phyloP scores from a whole-genome alignment of 2,113 vertebrate genomes.

The Corynorhinus townsendii region DNA sequence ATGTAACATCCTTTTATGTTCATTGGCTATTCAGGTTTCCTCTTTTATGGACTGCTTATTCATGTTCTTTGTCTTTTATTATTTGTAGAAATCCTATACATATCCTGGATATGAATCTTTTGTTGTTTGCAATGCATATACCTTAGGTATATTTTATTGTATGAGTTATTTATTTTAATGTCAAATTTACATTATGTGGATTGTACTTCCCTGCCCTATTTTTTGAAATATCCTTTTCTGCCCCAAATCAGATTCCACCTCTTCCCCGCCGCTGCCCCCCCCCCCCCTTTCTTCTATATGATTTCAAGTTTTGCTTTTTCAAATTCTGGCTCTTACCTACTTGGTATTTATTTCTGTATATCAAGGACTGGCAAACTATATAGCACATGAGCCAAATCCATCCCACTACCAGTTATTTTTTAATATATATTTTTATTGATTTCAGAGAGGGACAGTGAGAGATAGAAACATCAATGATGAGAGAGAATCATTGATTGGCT shows the following conservation, averaged over 20 bases:
- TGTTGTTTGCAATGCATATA: background rate
- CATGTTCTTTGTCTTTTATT: background rate
- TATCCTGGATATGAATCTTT: background rate
- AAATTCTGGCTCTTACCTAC: background rate
- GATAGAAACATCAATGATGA: too few species aligned
- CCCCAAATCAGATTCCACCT: background rate
- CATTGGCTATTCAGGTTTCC: background rate
- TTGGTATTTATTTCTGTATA: conserved; percentile 11
- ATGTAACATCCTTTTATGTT: background rate
- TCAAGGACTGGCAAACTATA: background rate
- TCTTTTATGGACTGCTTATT: background rate
- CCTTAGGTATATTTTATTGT: background rate
- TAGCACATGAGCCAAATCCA: background rate
- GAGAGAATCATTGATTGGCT: too few species aligned
- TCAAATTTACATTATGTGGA: background rate
- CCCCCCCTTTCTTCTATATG: background rate
- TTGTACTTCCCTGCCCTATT: background rate
- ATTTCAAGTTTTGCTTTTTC: background rate
- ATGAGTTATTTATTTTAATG: background rate
- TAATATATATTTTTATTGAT: background rate
- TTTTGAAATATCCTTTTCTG: background rate
- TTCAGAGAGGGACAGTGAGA: too few species aligned
- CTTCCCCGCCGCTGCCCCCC: too few species aligned
- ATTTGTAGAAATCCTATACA: background rate
- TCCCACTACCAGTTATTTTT: background rate